Conservation (phyloP, 2,888 invertebrate genomes). For the Doris montereyensis region DNA sequence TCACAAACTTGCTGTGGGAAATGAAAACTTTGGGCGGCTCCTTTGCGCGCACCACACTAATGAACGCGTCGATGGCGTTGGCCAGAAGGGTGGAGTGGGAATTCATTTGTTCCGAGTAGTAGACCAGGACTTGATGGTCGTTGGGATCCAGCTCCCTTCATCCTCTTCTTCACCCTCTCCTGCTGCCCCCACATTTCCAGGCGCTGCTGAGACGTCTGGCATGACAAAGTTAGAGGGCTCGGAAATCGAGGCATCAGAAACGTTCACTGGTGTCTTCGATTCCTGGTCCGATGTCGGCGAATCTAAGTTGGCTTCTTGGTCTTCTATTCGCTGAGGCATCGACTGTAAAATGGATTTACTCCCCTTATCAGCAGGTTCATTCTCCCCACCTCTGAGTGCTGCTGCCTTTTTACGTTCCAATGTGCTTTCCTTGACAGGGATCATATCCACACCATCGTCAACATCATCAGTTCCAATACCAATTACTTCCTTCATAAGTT, state of each 20-base stretch:
- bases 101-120: slow-evolving; percentile 89
- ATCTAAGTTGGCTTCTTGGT: neutral
- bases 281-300: slow-evolving; percentile 22
- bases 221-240: slow-evolving; percentile 26
- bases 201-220: no score
- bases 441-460: slow-evolving; percentile 8
- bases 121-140: slow-evolving; percentile 87
- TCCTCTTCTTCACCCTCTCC: no score
- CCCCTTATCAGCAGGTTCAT: neutral
- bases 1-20: slow-evolving; percentile 94
- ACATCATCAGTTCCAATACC: neutral
- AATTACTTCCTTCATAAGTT: neutral
- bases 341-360: neutral
- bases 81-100: slow-evolving; percentile 85
- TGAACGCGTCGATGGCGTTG: slow-evolving; percentile 92
- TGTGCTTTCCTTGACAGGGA: slow-evolving; percentile 15
- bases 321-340: neutral
- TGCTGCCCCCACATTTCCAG: no score
- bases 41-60: slow-evolving; percentile 91
- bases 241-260: neutral
- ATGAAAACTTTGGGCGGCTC: slow-evolving; percentile 94
- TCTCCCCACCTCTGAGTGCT: neutral
- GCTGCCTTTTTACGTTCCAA: neutral
- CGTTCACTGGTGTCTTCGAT: slow-evolving; percentile 40
- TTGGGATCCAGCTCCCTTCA: slow-evolving; percentile 79